Conservation (phyloP, 2,888 invertebrate species). For the Tryphoninae sp. region DNA sequence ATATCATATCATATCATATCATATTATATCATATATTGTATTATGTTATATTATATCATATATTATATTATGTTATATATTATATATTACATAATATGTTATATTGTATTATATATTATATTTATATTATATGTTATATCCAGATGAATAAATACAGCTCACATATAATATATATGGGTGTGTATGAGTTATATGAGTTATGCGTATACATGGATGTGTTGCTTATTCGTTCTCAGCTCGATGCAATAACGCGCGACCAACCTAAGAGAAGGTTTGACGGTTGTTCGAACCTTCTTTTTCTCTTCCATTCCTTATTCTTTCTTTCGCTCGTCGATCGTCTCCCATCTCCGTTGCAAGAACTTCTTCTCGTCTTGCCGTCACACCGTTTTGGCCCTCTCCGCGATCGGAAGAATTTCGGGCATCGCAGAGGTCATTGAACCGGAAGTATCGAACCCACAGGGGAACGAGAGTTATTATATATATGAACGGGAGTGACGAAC, state of each 20-base stretch:
- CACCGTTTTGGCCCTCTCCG: not conserved
- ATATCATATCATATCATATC: no score
- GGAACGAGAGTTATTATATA: conserved; percentile 3
- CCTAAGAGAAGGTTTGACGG: conserved; percentile 18
- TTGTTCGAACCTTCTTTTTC: conserved; percentile 41
- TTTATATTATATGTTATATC: no score
- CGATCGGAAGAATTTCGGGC: conserved; percentile 60
- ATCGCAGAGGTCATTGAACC: conserved; percentile 63
- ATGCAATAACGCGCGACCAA: conserved; percentile 73
- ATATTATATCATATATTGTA: no score
- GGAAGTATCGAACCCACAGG: conserved; percentile 50
- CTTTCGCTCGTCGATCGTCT: conserved; percentile 22
- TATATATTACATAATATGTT: no score
- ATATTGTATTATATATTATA: no score
- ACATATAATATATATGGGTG: no score
- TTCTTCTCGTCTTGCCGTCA: not conserved
- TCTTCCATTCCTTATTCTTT: conserved; percentile 1
- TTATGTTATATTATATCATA: no score
- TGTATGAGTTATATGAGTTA: not conserved
- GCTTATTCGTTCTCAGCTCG: conserved; percentile 56
- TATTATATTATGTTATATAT: no score
- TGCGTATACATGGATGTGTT: conserved; percentile 20
- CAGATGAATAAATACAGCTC: no score
- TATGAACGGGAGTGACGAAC: not conserved
- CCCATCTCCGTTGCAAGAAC: not conserved